phyloP scores from a whole-genome alignment of 2,113 vertebrate species.

The Callipepla californica region DNA sequence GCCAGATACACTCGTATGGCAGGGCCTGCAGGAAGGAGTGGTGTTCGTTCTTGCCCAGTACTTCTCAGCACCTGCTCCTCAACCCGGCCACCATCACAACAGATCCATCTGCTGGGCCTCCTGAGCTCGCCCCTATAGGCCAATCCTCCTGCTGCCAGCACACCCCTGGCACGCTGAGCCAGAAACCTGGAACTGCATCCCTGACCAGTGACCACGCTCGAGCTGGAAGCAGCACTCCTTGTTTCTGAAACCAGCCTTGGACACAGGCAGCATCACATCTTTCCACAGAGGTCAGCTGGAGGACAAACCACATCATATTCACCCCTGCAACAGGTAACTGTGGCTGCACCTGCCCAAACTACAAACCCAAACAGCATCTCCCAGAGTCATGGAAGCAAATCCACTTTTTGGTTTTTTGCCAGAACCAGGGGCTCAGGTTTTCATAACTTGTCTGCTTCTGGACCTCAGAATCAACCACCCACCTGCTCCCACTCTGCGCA shows the following conservation, averaged over 20 bases:
- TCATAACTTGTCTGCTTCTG: neutral
- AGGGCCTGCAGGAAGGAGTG: neutral
- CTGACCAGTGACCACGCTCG: neutral
- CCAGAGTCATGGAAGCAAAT: neutral
- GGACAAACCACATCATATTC: accelerated
- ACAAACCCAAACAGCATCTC: neutral
- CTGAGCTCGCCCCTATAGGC: neutral
- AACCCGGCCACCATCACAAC: accelerated
- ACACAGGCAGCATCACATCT: neutral
- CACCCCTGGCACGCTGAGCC: accelerated
- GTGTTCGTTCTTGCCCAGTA: too few species aligned
- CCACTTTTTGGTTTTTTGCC: neutral
- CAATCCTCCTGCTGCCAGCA: neutral
- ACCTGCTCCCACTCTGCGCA: neutral
- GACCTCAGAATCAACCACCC: neutral
- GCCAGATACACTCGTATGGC: neutral
- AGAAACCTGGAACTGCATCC: neutral
- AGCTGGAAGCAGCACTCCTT: neutral
- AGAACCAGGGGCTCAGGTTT: neutral
- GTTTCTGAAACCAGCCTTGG: neutral
- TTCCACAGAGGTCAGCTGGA: neutral
- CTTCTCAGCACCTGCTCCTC: neutral
- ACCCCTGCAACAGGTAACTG: neutral
- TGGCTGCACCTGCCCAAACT: neutral
- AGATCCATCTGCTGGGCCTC: neutral